A percentile compares a stretch with the other conserved stretches of the same genome.
Evolutionary conservation across 2,113 vertebrate genomes (phyloP).

Genomic region (Scolopax mira): DNA sequence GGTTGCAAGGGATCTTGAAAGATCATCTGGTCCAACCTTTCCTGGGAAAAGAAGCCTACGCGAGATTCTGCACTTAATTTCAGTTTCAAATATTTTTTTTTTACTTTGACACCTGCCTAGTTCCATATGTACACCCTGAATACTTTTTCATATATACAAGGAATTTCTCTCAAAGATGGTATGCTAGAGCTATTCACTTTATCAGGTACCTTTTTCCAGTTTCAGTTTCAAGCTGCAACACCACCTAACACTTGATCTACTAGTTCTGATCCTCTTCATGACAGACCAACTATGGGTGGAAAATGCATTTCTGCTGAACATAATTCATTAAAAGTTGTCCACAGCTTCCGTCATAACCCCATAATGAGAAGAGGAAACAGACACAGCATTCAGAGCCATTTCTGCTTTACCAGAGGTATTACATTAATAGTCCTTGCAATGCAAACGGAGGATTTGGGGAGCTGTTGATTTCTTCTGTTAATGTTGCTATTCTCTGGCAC

Average conservation of each 20-base stretch:
- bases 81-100: not conserved
- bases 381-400: not conserved
- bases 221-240: not conserved
- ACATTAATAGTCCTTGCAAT: not conserved
- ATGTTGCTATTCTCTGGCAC: not conserved
- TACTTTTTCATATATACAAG: not conserved
- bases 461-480: not conserved
- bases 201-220: not conserved
- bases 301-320: not conserved
- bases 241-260: not conserved
- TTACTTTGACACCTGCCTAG: not conserved
- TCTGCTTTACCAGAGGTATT: not conserved
- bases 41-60: not conserved
- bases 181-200: not conserved
- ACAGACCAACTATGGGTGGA: not conserved
- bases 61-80: not conserved
- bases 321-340: not conserved
- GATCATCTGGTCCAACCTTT: not conserved
- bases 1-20: not conserved
- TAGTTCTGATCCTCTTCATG: not conserved
- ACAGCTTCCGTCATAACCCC: not conserved
- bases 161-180: not conserved
- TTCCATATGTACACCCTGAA: not conserved
- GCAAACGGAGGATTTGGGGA: not conserved
- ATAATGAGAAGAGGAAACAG: not conserved